Base-by-base conservation (phyloP, 2,888 invertebrate species). In the Pherbina coryleti region DNA sequence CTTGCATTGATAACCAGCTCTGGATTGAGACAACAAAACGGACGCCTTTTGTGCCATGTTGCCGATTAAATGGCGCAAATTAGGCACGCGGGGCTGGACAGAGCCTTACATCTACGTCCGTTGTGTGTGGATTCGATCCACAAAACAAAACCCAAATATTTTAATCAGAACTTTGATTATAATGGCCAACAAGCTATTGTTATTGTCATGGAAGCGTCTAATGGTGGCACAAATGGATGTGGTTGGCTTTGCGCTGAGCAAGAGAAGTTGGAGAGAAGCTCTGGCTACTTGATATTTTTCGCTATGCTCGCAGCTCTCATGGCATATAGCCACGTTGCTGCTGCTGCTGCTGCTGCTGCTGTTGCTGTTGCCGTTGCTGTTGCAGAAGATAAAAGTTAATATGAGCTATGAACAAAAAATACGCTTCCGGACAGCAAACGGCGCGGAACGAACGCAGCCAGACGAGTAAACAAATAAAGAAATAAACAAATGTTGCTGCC, bases 401-500 rank as follows among this genome's bases (percentile, higher is more conserved):
- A 74, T 44, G 62, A 74, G 62, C 49, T 44, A 74, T 44, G 60
- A 64, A 31, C 11, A 49, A 64, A 74, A 60, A 74, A 62, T 49
- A 44, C 49, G 49, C 28, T 74, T 64, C 73, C 62, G 73, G 62
- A 64, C n/a, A 49, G 64, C 51, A 62, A 74, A 74, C 73, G 73
- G 51, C 51, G 11, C 28, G 62, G 73, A 74, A 74, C 62, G 28
- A 34, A 28, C 57, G 71, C 8, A 19, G 60, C 62, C 49, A 57
- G 62, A 74, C 28, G 28, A 44, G 73, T 66, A 34, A 66, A 66
- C 64, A 66, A 44, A 62, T 51, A 82, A 82, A 85, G 82, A 84
- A 83, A 74, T 51, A 81, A 82, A 81, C 79, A 80, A 80, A 79
- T 79, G 69, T 49, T 82, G 82, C 79, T 83, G 83, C 82, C 83